These are phyloP conservation scores for Caenorhabditis macrosperma DNA, from an alignment of 2,888 invertebrate species.

Conservation along the genomic window DNA sequence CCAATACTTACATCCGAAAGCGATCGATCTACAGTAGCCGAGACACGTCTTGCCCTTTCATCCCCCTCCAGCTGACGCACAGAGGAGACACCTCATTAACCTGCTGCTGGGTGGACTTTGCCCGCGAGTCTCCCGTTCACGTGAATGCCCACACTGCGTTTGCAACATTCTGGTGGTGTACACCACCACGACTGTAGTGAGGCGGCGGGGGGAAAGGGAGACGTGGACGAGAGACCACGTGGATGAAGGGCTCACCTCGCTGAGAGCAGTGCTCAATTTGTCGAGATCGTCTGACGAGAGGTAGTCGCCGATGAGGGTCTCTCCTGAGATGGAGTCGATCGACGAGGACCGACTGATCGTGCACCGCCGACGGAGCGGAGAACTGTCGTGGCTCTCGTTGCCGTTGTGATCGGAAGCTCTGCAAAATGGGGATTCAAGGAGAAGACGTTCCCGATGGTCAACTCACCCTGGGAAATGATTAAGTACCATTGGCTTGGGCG, in stretches of 20 bases:
- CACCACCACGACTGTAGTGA: too few species aligned
- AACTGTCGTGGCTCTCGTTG: slow-evolving; percentile 30
- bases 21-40: slow-evolving; percentile 6
- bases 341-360: slow-evolving; percentile 46
- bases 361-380: slow-evolving; percentile 21
- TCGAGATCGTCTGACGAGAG: slow-evolving; percentile 77
- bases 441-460: not conserved
- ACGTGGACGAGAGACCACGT: too few species aligned
- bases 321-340: slow-evolving; percentile 53
- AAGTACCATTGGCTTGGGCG: slow-evolving; percentile 30
- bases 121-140: slow-evolving; percentile 24
- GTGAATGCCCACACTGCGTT: slow-evolving; percentile 30
- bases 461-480: slow-evolving; percentile 22
- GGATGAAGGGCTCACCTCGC: slow-evolving; percentile 68
- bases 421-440: slow-evolving; percentile 26
- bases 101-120: slow-evolving; percentile 37
- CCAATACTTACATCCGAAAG: too few species aligned
- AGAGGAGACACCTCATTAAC: slow-evolving; percentile 18
- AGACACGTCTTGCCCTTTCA: not conserved
- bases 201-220: too few species aligned
- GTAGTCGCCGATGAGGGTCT: slow-evolving; percentile 59
- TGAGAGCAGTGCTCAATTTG: slow-evolving; percentile 77
- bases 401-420: slow-evolving; percentile 53
- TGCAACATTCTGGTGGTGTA: slow-evolving; percentile 35
- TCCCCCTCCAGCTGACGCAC: slow-evolving; percentile 31